Percentiles rank a stretch among this genome's conserved stretches.
phyloP scores from a whole-genome alignment of 2,797 vertebrate genomes.

The Kryptopterus vitreolus region DNA sequence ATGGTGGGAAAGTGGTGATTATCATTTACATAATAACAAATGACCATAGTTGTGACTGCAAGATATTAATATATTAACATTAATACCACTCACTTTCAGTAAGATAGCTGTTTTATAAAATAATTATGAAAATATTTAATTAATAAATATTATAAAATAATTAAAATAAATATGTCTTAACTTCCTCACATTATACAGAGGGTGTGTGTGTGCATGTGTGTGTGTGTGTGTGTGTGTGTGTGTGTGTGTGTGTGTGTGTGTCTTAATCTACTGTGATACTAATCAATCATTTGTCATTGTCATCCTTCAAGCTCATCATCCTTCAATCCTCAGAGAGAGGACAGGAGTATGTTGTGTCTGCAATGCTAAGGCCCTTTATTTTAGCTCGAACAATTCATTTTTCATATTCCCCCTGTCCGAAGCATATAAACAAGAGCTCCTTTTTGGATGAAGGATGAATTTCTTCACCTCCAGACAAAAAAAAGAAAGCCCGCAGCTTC shows the following conservation, averaged over 20 bases:
- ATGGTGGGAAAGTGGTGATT: slow-evolving; percentile 33
- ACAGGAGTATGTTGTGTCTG: not conserved
- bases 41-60: not conserved
- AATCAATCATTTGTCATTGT: not conserved
- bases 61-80: not conserved
- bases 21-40: not conserved
- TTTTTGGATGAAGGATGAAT: not conserved
- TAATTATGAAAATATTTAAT: too few species aligned
- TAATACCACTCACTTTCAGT: not conserved
- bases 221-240: slow-evolving; percentile 1
- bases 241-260: not conserved
- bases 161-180: too few species aligned
- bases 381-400: not conserved
- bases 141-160: too few species aligned
- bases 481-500: slow-evolving; percentile 6
- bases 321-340: not conserved
- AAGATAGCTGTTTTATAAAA: not conserved
- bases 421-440: not conserved
- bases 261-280: not conserved
- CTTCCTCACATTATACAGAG: not conserved
- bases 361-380: not conserved
- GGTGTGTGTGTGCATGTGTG: not conserved
- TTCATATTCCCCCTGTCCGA: not conserved
- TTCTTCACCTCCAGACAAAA: not conserved
- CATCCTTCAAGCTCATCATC: not conserved